Evolutionary conservation across 2,888 invertebrate species (phyloP).

Genomic region (Anthrax anthrax): DNA sequence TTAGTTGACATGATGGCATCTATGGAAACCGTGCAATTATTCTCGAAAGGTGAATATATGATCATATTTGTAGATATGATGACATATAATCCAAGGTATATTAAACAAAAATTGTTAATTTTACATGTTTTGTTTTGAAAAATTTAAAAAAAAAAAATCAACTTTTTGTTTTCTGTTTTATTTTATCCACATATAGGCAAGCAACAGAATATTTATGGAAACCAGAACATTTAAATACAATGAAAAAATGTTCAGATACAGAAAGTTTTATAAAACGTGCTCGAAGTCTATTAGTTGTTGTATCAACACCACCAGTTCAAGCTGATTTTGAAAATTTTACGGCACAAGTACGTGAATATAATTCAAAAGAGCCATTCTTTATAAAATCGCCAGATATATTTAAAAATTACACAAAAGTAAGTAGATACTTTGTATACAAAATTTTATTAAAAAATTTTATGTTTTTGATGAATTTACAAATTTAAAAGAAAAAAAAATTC

Average conservation of each 20-base stretch:
- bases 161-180: neutral
- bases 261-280: slow-evolving; percentile 46
- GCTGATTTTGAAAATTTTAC: slow-evolving; percentile 62
- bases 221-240: slow-evolving; percentile 41
- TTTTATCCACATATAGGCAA: slow-evolving; percentile 40
- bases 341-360: slow-evolving; percentile 63
- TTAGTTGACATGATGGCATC: slow-evolving; percentile 82
- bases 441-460: slow-evolving; percentile 8
- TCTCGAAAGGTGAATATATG: slow-evolving; percentile 87
- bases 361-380: slow-evolving; percentile 63
- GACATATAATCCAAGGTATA: slow-evolving; percentile 56
- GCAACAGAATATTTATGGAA: slow-evolving; percentile 68
- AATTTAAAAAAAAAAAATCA: no score
- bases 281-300: slow-evolving; percentile 74
- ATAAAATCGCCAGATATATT: slow-evolving; percentile 52
- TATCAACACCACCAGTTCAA: slow-evolving; percentile 64
- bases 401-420: slow-evolving; percentile 39
- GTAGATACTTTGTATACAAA: slow-evolving; percentile 7
- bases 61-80: slow-evolving; percentile 89
- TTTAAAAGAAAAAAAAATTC: neutral
- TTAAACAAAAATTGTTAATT: no score
- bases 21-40: slow-evolving; percentile 77
- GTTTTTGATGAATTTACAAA: neutral
- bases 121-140: no score
- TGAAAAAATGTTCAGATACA: slow-evolving; percentile 44